Evolutionary conservation across 2,888 invertebrate genomes (phyloP).

Genomic region (Pogonocherus hispidulus): DNA sequence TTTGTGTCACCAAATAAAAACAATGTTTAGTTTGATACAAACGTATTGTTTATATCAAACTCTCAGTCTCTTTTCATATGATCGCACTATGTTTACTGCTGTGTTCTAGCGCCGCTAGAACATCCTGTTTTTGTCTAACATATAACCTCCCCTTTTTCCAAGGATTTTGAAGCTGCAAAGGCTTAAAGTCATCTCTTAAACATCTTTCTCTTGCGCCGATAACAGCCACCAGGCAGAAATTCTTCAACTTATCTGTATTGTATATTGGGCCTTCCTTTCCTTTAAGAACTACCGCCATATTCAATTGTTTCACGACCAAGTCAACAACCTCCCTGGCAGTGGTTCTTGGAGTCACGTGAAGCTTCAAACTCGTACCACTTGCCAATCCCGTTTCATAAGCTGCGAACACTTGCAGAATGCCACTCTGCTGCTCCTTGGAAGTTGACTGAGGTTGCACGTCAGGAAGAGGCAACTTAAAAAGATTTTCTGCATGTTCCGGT

Average conservation of each 20-base stretch:
- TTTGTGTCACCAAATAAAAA: slow-evolving; percentile 22
- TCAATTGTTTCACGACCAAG: slow-evolving; percentile 94
- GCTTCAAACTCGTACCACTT: slow-evolving; percentile 91
- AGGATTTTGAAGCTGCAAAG: slow-evolving; percentile 93
- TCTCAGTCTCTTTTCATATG: slow-evolving; percentile 67
- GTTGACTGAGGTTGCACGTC: slow-evolving; percentile 52
- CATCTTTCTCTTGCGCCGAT: slow-evolving; percentile 96
- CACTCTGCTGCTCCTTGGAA: slow-evolving; percentile 60
- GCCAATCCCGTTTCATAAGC: slow-evolving; percentile 97
- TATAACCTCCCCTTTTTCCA: slow-evolving; percentile 96
- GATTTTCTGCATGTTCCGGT: slow-evolving; percentile 31
- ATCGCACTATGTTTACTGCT: slow-evolving; percentile 85
- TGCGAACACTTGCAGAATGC: slow-evolving; percentile 85
- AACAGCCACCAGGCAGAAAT: slow-evolving; percentile 95
- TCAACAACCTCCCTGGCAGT: slow-evolving; percentile 96
- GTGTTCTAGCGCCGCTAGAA: slow-evolving; percentile 89
- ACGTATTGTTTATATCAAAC: slow-evolving; percentile 44
- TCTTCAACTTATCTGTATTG: slow-evolving; percentile 84
- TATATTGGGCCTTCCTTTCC: slow-evolving; percentile 90
- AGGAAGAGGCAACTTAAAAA: slow-evolving; percentile 32
- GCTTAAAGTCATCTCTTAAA: slow-evolving; percentile 93
- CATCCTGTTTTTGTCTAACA: slow-evolving; percentile 92
- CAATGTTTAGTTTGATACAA: slow-evolving; percentile 34
- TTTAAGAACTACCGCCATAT: slow-evolving; percentile 91
- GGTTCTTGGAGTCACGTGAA: slow-evolving; percentile 93